phyloP scores from a whole-genome alignment of 2,888 invertebrate species.

The Mycogona germanica region DNA sequence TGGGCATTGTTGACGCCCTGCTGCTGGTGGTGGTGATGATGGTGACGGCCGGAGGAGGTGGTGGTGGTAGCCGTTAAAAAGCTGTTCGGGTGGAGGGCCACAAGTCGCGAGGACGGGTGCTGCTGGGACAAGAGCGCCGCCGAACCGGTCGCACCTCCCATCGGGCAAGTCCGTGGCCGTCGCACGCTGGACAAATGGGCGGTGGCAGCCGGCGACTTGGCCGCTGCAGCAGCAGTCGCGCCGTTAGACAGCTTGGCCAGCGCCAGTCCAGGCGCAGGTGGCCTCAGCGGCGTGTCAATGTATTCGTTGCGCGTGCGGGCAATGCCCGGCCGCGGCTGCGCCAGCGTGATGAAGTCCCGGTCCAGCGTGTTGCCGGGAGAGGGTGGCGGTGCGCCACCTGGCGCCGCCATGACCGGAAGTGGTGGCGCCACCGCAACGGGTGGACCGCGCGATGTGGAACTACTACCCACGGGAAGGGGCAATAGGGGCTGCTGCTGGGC shows the following conservation, averaged over 20 bases:
- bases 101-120: no score
- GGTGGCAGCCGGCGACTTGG: conserved; percentile 35
- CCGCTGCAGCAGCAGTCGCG: conserved; percentile 20
- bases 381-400: conserved; percentile 30
- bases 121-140: no score
- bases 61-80: no score
- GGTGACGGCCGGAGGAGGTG: no score
- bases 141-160: neutral
- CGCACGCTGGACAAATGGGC: conserved; percentile 38
- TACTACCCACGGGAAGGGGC: neutral
- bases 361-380: conserved; percentile 18
- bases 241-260: no score
- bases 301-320: conserved; percentile 84
- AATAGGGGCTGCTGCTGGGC: neutral
- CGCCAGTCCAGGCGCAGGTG: conserved; percentile 33
- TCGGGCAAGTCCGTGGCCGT: conserved; percentile 29
- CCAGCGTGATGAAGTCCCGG: conserved; percentile 41
- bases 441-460: conserved; percentile 16
- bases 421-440: conserved; percentile 20
- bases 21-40: neutral
- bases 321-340: conserved; percentile 66
- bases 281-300: conserved; percentile 73
- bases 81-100: no score
- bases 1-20: neutral
- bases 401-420: conserved; percentile 37